Percentiles rank a stretch among this genome's conserved stretches.
phyloP scores from a whole-genome alignment of 2,113 vertebrate species.

The Rhagologus leucostigma region DNA sequence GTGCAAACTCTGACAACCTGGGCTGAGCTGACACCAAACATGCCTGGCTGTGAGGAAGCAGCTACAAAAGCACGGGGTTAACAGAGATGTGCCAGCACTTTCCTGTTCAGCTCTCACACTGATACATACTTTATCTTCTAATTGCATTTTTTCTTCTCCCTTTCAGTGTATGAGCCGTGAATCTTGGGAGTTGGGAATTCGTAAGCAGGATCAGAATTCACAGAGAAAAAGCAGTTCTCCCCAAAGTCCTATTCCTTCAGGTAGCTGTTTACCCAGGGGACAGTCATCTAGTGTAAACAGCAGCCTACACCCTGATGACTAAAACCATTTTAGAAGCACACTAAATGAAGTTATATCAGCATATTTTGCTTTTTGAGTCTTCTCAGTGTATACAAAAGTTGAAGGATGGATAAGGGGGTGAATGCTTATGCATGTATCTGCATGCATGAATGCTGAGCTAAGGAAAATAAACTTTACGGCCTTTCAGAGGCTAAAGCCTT shows the following conservation, averaged over 20 bases:
- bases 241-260: conserved; percentile 10
- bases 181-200: neutral
- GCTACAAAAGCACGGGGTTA: neutral
- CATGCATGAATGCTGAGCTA: neutral
- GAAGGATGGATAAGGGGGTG: neutral
- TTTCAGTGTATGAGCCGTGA: neutral
- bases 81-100: neutral
- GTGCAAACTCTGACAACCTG: neutral
- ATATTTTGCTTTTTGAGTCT: neutral
- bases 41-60: neutral
- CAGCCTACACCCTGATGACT: conserved; percentile 19
- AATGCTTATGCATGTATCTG: neutral
- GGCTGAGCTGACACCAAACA: neutral
- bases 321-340: conserved; percentile 15
- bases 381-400: neutral
- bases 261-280: conserved; percentile 22
- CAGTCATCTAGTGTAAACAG: conserved; percentile 21
- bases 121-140: neutral
- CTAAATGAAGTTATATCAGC: conserved; percentile 4
- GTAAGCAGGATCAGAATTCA: neutral
- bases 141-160: neutral
- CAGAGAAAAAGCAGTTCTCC: neutral
- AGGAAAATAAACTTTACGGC: neutral
- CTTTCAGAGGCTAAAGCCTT: neutral
- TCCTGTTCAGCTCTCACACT: neutral